These are phyloP conservation scores for Drosophila takahashii DNA, from an alignment of 1,140 invertebrate species.

Conservation along the genomic window DNA sequence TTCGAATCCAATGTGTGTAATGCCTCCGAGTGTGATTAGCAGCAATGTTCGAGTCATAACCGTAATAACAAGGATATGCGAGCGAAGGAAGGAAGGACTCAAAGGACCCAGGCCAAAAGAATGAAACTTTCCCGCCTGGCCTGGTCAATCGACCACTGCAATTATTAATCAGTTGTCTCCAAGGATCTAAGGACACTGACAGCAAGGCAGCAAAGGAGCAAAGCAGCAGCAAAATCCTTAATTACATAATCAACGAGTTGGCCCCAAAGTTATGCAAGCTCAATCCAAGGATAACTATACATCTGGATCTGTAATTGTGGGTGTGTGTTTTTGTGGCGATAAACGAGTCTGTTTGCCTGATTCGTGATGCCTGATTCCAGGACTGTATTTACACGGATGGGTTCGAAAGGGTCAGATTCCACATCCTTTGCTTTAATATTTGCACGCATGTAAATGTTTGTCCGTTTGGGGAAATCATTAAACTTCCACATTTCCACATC, in stretches of 20 bases:
- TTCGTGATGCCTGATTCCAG: constrained; percentile 7
- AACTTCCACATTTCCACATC: background rate
- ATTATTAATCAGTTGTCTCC: constrained; percentile 51
- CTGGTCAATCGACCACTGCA: constrained; percentile 37
- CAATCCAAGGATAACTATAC: background rate
- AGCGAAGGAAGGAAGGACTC: background rate
- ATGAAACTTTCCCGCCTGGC: background rate
- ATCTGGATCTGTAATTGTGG: constrained; percentile 14
- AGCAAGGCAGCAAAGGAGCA: background rate
- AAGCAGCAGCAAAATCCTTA: background rate
- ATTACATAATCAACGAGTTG: constrained; percentile 40
- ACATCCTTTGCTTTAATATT: constrained; percentile 1
- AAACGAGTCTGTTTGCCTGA: constrained; percentile 1
- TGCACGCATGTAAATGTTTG: background rate
- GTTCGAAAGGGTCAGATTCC: background rate
- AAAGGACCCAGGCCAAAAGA: constrained; percentile 7
- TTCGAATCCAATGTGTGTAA: constrained; percentile 60
- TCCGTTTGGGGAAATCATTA: background rate
- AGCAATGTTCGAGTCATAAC: constrained; percentile 39
- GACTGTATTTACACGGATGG: background rate
- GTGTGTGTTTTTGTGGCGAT: background rate
- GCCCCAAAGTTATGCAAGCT: constrained; percentile 20
- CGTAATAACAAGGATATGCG: constrained; percentile 42
- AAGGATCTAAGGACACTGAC: constrained; percentile 30
- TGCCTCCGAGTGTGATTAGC: constrained; percentile 69